phyloP scores from a whole-genome alignment of 2,113 vertebrate genomes.

The Percopsis transmontana region DNA sequence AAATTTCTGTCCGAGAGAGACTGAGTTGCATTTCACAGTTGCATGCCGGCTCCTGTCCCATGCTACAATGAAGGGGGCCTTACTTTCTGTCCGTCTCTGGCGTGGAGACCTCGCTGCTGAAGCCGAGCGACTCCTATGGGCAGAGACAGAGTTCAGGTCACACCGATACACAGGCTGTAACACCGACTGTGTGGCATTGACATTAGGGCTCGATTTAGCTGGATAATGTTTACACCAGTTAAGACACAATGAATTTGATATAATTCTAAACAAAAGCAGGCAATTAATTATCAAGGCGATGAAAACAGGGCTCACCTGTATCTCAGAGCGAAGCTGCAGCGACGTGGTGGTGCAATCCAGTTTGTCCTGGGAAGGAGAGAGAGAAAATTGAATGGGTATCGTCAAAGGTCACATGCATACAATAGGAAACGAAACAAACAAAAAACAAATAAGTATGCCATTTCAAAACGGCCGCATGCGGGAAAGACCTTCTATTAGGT shows the following conservation, averaged over 20 bases:
- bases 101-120: slow-evolving; percentile 88
- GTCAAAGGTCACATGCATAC: slow-evolving; percentile 11
- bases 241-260: neutral
- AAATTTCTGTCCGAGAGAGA: slow-evolving; percentile 25
- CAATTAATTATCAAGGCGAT: neutral
- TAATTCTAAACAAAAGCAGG: no score
- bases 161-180: neutral
- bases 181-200: slow-evolving; percentile 3
- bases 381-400: slow-evolving; percentile 1
- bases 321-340: slow-evolving; percentile 89
- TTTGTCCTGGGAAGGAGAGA: slow-evolving; percentile 86
- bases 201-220: neutral
- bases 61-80: slow-evolving; percentile 52
- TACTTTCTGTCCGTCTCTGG: slow-evolving; percentile 96
- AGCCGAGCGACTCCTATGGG: slow-evolving; percentile 89
- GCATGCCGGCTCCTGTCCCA: neutral
- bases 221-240: neutral
- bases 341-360: slow-evolving; percentile 84
- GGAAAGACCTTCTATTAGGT: slow-evolving; percentile 7
- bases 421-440: neutral
- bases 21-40: slow-evolving; percentile 18
- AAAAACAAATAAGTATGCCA: neutral
- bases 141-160: slow-evolving; percentile 32
- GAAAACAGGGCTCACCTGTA: slow-evolving; percentile 87
- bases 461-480: slow-evolving; percentile 21